Evolutionary conservation across 2,797 vertebrate genomes (phyloP), one percentile per base, ranked within the genome.

Genomic region (Aldrovandia affinis): DNA sequence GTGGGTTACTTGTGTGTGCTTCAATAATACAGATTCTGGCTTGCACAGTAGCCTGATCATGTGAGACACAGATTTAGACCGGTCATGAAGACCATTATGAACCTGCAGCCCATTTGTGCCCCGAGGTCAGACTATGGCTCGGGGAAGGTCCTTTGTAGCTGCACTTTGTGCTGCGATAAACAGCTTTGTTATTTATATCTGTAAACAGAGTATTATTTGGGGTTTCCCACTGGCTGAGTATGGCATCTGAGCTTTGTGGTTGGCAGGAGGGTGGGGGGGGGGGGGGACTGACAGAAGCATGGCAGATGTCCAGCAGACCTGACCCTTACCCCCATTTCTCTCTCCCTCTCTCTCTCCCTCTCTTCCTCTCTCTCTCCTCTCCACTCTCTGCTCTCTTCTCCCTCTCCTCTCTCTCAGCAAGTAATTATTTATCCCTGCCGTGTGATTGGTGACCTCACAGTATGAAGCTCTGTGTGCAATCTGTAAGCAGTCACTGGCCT

Each of bases 161-260:
- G 50, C 7, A 3, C 9, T 75, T 15, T 61, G 80, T 61, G 30
- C 80, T 63, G 33, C 36, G 0, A 25, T 63, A 63, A 63, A 36
- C 80, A 2, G 57, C 55, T 63, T n/a, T 75, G 70, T 83, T 83
- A 59, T 80, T 57, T 80, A 83, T 83, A 83, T 57, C 30, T 77
- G 68, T 83, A 83, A 83, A 83, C 68, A 28, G 70, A 59, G 70
- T 22, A 61, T 83, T 78, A 83, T 83, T 33, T 36, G 63, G 50
- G 81, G 44, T 55, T 83, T 83, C 63, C 61, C 61, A 68, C 52
- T 83, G 82, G 14, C 68, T 75, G 50, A 55, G 54, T 81, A 15
- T 33, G 30, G 73, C 18, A 10, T 78, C 42, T 75, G 70, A 75
- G 12, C 39, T 75, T 18, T n/a, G n/a, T 75, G 70, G 39, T 39